Evolutionary conservation across 2,797 vertebrate species (phyloP).

Genomic region (Hemibagrus guttatus): DNA sequence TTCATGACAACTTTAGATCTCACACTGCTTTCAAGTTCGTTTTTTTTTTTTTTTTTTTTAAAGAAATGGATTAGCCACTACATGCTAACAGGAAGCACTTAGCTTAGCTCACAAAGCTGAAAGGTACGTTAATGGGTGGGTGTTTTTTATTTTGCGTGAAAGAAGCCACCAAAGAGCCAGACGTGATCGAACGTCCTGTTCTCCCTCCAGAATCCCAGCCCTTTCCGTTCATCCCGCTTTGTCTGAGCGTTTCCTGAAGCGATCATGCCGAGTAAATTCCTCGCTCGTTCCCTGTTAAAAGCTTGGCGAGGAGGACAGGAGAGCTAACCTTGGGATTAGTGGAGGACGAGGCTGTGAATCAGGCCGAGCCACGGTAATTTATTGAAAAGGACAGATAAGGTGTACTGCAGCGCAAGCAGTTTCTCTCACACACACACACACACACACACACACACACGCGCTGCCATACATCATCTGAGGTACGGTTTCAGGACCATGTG

Average conservation of each 20-base stretch:
- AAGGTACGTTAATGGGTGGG: background rate
- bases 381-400: slow-evolving; percentile 51
- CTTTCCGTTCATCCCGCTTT: background rate
- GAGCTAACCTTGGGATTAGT: slow-evolving; percentile 34
- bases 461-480: slow-evolving; percentile 23
- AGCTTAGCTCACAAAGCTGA: background rate
- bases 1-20: background rate
- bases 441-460: slow-evolving; percentile 18
- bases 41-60: too few relatives aligned
- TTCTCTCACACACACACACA: slow-evolving; percentile 34
- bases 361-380: slow-evolving; percentile 29
- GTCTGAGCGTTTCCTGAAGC: background rate
- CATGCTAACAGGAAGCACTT: background rate
- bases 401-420: slow-evolving; percentile 45
- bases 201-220: background rate
- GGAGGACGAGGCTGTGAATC: slow-evolving; percentile 20
- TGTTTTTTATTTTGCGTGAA: background rate
- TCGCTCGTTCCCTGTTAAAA: background rate
- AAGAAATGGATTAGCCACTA: background rate
- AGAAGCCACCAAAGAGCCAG: background rate
- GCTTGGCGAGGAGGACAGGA: slow-evolving; percentile 6
- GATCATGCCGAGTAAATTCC: background rate
- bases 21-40: background rate
- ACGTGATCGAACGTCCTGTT: background rate
- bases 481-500: slow-evolving; percentile 44